Evolutionary conservation across 2,888 invertebrate species (phyloP), one percentile per base, ranked within the genome.

Genomic region (Thecophora atra): DNA sequence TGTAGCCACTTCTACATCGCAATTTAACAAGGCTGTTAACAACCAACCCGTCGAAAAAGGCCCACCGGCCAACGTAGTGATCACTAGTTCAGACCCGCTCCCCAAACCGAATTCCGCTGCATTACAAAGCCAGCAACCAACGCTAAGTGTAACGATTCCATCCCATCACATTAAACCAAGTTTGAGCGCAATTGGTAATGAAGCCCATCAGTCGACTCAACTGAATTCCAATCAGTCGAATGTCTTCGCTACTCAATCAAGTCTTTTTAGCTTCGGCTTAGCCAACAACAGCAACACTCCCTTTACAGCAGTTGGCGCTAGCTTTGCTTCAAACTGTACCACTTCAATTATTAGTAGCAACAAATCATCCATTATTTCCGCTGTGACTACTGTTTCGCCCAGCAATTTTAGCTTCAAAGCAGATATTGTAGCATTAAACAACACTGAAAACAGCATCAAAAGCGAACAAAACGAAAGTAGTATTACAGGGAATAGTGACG

Each of bases 111-210:
- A 78, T 26, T 89, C 89, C 3, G 84, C 88, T 63, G 85, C 88
- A 11, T 84, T 88, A 24, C 85, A 88, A 63, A 87, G 89, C 3
- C 91, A 91, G 63, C 91, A 91, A 74, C 91, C 92, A 2, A 88
- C 91, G 0, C 86, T 94, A 13, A 93, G 93, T 77, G 94, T 94
- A 0, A 94, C 92, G 1, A 93, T 94, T 81, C 94, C 94, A n/a
- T 89, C 92, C 1, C 93, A 94, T 80, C 94, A 94, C 79, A 89
- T 93, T 44, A 91, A 92, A 82, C 84, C 94, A 91, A 87, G 94
- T 92, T 79, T 90, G 24, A 87, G 92, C n/a, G 26, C 66, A 11
- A 8, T 26, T 21, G 26, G 58, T 54, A 70, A 56, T 58, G 51
- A 56, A 13, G 28, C 3, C 37, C 37, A 37, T 37, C 37, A n/a